A percentile compares a stretch with the other conserved stretches of the same genome.
phyloP scores from a whole-genome alignment of 1,140 invertebrate genomes.

The Adoxophyes honmai region DNA sequence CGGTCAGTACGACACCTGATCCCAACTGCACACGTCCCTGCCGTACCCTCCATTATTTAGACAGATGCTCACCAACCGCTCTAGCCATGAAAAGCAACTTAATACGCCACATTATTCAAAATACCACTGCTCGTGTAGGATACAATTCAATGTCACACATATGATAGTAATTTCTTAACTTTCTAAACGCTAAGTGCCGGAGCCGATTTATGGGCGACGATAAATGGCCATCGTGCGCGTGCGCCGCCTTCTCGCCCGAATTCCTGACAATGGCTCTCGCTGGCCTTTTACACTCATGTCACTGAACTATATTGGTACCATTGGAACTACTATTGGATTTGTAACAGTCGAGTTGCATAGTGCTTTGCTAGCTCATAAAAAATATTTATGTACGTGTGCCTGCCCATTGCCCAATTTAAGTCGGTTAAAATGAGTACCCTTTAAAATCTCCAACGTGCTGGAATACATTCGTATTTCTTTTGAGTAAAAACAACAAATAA shows the following conservation, averaged over 20 bases:
- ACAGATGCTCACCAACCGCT: constrained; percentile 46
- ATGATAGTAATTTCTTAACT: constrained; percentile 38
- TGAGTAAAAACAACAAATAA: too few species aligned
- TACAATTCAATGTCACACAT: constrained; percentile 7
- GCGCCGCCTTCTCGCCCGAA: constrained; percentile 41
- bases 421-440: too few species aligned
- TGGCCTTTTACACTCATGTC: constrained; percentile 29
- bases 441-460: too few species aligned
- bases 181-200: constrained; percentile 30
- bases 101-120: constrained; percentile 17
- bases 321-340: too few species aligned
- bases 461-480: too few species aligned
- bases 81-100: constrained; percentile 21
- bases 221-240: constrained; percentile 42
- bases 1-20: constrained; percentile 71
- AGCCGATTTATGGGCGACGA: constrained; percentile 36
- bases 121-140: neutral
- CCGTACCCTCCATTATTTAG: constrained; percentile 31
- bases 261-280: constrained; percentile 47
- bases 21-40: constrained; percentile 53
- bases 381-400: too few species aligned
- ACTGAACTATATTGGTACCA: too few species aligned
- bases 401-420: too few species aligned
- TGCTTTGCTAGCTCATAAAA: too few species aligned
- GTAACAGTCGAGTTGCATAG: too few species aligned